These are phyloP conservation scores for Drosophila nikananu DNA, from an alignment of 1,140 invertebrate species.

Conservation along the genomic window DNA sequence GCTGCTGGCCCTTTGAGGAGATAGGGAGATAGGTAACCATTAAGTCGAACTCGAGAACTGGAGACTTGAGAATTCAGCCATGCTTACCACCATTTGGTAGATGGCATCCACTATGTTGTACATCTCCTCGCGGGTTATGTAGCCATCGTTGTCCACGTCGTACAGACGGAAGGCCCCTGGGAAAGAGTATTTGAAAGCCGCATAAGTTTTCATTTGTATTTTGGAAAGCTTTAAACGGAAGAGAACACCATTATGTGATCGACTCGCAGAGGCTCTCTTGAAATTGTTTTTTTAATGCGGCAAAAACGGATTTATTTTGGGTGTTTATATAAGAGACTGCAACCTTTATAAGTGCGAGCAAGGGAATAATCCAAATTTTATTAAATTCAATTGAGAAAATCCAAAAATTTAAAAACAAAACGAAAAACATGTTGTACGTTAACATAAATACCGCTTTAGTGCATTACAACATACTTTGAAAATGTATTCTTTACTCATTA, in stretches of 20 bases:
- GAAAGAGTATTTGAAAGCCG: background rate
- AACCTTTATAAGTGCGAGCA: too few relatives aligned
- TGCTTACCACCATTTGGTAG: conserved; percentile 98
- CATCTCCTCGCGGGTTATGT: conserved; percentile 98
- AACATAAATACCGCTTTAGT: too few relatives aligned
- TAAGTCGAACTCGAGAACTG: too few relatives aligned
- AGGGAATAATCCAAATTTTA: too few relatives aligned
- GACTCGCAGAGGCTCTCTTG: background rate
- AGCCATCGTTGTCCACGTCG: conserved; percentile 99
- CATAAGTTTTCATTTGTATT: background rate
- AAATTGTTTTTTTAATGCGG: background rate
- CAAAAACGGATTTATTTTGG: background rate
- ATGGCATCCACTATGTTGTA: conserved; percentile 99
- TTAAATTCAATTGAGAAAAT: too few relatives aligned
- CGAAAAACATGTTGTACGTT: too few relatives aligned
- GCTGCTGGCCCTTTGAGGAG: conserved; percentile 91
- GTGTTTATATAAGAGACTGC: background rate
- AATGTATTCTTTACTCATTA: too few relatives aligned
- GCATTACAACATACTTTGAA: too few relatives aligned
- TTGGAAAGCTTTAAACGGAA: background rate
- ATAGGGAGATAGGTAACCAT: background rate
- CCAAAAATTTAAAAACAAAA: too few relatives aligned
- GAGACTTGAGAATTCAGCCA: background rate
- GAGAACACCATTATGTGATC: background rate
- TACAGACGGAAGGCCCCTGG: conserved; percentile 98